phyloP scores from a whole-genome alignment of 2,797 vertebrate genomes.

The Tadarida brasiliensis region DNA sequence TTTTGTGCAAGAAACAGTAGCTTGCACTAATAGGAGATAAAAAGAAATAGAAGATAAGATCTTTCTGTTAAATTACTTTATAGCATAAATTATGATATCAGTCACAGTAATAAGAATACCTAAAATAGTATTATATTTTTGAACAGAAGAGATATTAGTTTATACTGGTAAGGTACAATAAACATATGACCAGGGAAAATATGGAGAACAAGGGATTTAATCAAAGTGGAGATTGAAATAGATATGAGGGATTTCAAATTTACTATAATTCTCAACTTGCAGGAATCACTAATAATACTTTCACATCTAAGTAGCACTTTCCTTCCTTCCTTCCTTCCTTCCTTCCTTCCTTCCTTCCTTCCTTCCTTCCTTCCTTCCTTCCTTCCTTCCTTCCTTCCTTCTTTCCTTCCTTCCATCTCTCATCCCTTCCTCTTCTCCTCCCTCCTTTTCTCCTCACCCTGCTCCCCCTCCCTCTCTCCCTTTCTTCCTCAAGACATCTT shows the following conservation, averaged over 20 bases:
- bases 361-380: too few relatives aligned
- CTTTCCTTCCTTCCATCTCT: too few relatives aligned
- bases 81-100: neutral
- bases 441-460: neutral
- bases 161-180: neutral
- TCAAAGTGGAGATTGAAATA: neutral
- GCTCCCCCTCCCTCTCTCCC: neutral
- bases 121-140: neutral
- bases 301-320: neutral
- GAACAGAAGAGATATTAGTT: neutral
- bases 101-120: neutral
- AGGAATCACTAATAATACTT: neutral
- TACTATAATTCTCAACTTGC: neutral
- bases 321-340: too few relatives aligned
- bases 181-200: neutral
- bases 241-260: neutral
- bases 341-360: too few relatives aligned
- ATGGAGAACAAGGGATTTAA: neutral
- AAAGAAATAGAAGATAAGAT: neutral
- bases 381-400: too few relatives aligned
- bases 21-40: neutral
- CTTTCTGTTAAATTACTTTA: neutral
- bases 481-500: neutral
- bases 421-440: too few relatives aligned
- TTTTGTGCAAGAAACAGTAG: neutral